Evolutionary conservation across 2,113 vertebrate genomes (phyloP), one percentile per base, ranked within the genome.

Genomic region (Microcebus ravelobensis): DNA sequence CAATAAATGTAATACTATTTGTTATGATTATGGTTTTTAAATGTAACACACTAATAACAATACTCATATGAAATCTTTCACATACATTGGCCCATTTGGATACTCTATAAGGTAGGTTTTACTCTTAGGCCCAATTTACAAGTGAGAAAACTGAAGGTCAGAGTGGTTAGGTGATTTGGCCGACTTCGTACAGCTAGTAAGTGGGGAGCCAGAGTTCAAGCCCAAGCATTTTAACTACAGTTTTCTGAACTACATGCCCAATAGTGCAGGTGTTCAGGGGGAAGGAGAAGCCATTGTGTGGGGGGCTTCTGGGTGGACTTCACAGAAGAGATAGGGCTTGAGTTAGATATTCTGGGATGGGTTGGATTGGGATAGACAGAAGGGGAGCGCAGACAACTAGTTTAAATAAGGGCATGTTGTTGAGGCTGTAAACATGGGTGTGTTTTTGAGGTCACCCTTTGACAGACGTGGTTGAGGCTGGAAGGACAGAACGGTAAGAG

Each of bases 81-180:
- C 31, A 74, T 59, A 20, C 3, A 27, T 29, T 29, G n/a, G 82
- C n/a, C 42, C 70, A 68, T 36, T 31, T 55, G 87, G 61, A 77
- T 82, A n/a, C 25, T 77, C 61, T 77, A 5, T 10, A 94, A 91
- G 55, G 52, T 13, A 85, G 45, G 27, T 82, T 94, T 89, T 67
- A 85, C 34, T 79, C 36, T 65, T 65, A 59, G 71, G 48, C 13
- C 45, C 34, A 59, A 42, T 84, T 79, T 52, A 88, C 21, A 91
- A 73, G 67, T 61, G 31, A 81, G 85, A 92, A 95, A 96, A 81
- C 21, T 31, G 14, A 81, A 61, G 86, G n/a, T 55, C 65, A 48
- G 59, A 90, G 67, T 77, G 52, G 4, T 79, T 71, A 83, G 52
- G 36, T 81, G 36, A 71, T 71, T 77, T 77, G 71, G 31, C 48